phyloP scores from a whole-genome alignment of 2,888 invertebrate species.

The Teleogryllus oceanicus region DNA sequence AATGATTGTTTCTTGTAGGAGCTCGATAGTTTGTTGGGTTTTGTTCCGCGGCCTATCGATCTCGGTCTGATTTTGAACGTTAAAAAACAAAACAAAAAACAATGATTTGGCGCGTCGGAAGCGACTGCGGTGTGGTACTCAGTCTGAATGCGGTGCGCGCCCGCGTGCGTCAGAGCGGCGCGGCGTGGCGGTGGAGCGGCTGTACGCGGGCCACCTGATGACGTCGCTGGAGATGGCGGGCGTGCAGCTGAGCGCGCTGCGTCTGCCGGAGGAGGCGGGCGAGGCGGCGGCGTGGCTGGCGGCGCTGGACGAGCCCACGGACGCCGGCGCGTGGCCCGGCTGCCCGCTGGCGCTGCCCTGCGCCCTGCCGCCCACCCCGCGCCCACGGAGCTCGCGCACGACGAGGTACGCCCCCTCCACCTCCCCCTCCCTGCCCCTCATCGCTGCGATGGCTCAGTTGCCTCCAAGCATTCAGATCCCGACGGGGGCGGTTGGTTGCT shows the following conservation, averaged over 20 bases:
- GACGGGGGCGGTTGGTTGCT: no score
- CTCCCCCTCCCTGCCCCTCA: no score
- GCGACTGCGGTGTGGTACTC: no score
- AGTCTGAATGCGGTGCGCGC: no score
- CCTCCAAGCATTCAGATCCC: no score
- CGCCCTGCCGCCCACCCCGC: slow-evolving; percentile 39
- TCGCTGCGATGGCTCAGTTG: no score
- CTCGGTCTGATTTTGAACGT: no score
- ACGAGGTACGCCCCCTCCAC: not conserved
- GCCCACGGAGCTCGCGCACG: not conserved
- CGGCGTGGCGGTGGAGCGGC: slow-evolving; percentile 53
- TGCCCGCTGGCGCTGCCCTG: slow-evolving; percentile 45
- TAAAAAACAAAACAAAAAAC: no score
- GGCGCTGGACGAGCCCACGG: slow-evolving; percentile 58
- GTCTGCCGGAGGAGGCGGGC: slow-evolving; percentile 46
- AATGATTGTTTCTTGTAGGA: no score
- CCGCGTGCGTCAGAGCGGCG: slow-evolving; percentile 46
- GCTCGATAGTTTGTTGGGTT: no score
- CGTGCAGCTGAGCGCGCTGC: slow-evolving; percentile 66
- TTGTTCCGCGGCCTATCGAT: no score
- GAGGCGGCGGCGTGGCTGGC: slow-evolving; percentile 52
- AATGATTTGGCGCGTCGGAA: no score
- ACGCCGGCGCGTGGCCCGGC: slow-evolving; percentile 59
- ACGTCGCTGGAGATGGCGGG: slow-evolving; percentile 78
- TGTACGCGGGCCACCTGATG: slow-evolving; percentile 60